Conservation (phyloP, 2,797 vertebrate genomes). For the Helostoma temminkii region DNA sequence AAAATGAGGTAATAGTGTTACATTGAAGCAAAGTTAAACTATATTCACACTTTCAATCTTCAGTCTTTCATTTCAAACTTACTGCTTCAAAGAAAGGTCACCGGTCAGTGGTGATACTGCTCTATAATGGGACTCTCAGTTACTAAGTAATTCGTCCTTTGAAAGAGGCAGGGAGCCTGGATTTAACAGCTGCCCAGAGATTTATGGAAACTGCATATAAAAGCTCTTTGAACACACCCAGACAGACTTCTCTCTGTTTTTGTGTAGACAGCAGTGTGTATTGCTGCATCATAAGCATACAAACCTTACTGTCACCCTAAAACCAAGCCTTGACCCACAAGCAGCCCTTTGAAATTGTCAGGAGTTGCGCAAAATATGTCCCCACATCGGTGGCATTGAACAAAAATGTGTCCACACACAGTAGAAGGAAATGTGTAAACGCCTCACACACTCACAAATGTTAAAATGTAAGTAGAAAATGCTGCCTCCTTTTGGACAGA, state of each 20-base stretch:
- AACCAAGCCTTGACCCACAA: not conserved
- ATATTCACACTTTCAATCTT: not conserved
- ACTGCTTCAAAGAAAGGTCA: slow-evolving; percentile 7
- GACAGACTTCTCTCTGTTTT: not conserved
- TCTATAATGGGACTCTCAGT: slow-evolving; percentile 5
- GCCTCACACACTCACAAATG: not conserved
- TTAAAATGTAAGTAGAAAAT: slow-evolving; percentile 10
- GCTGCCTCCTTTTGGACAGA: slow-evolving; percentile 63
- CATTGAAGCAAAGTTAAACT: not conserved
- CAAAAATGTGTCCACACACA: no score
- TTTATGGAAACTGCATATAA: slow-evolving; percentile 36
- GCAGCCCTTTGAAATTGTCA: no score
- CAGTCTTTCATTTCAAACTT: not conserved
- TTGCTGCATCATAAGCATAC: not conserved
- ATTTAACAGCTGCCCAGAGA: slow-evolving; percentile 44
- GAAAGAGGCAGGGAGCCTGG: not conserved
- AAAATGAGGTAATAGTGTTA: not conserved
- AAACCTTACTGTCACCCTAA: not conserved
- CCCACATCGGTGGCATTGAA: no score
- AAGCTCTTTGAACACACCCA: slow-evolving; percentile 35
- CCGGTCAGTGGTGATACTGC: not conserved
- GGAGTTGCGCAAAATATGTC: no score
- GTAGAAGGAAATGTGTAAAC: not conserved
- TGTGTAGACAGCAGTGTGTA: not conserved
- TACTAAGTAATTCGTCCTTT: slow-evolving; percentile 41